Conservation (phyloP, 1,140 invertebrate species). For the Lepidostoma basale region DNA sequence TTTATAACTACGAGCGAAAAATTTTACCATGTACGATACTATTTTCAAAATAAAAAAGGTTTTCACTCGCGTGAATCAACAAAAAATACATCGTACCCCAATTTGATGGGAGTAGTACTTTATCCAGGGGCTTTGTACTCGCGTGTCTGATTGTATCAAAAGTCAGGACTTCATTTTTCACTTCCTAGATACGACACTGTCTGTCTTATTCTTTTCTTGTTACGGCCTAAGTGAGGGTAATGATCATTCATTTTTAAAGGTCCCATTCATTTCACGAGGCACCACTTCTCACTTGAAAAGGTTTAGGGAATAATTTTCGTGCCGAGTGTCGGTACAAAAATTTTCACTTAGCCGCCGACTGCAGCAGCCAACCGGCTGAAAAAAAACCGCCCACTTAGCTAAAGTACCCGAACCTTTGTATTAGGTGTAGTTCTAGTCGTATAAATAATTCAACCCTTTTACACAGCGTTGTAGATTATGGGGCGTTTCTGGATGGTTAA, state of each 20-base stretch:
- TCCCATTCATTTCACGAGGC: conserved; percentile 23
- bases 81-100: too few species aligned
- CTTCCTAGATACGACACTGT: too few species aligned
- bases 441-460: background rate
- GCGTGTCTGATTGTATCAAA: too few species aligned
- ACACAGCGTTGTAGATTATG: background rate
- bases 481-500: background rate
- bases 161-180: too few species aligned
- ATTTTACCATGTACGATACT: too few species aligned
- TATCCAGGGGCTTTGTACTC: too few species aligned
- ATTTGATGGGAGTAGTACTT: too few species aligned
- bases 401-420: background rate
- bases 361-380: background rate
- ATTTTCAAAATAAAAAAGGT: too few species aligned
- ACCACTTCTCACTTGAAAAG: conserved; percentile 7
- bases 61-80: too few species aligned
- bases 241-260: conserved; percentile 28
- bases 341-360: conserved; percentile 7
- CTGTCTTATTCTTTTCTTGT: conserved; percentile 14
- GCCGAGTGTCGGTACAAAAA: conserved; percentile 15
- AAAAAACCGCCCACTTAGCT: background rate
- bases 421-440: background rate
- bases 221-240: conserved; percentile 19
- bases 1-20: too few species aligned
- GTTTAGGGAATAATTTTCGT: conserved; percentile 19